phyloP scores from a whole-genome alignment of 1,140 invertebrate genomes.

The Leptinotarsa lineolata region DNA sequence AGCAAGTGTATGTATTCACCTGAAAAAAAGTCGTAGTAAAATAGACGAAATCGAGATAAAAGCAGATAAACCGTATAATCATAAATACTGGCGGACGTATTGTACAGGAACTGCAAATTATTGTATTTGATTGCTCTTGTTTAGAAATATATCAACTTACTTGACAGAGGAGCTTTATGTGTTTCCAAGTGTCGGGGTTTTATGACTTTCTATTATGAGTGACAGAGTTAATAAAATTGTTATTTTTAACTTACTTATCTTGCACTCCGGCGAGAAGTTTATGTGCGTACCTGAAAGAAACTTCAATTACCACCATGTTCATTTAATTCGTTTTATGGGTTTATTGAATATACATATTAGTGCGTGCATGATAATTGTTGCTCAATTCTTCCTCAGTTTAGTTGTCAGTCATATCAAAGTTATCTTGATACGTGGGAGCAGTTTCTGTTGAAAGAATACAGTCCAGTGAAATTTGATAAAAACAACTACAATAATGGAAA shows the following conservation, averaged over 20 bases:
- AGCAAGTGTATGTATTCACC: not conserved
- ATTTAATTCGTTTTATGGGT: too few relatives aligned
- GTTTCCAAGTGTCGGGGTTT: not conserved
- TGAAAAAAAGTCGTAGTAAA: not conserved
- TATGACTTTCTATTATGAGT: not conserved
- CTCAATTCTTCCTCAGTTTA: too few relatives aligned
- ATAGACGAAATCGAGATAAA: not conserved
- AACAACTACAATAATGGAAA: too few relatives aligned
- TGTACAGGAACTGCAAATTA: conserved; percentile 22
- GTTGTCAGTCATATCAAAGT: too few relatives aligned
- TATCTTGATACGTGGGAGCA: too few relatives aligned
- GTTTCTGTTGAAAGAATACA: too few relatives aligned
- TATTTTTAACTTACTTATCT: not conserved
- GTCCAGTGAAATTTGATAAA: too few relatives aligned
- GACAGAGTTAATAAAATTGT: conserved; percentile 8
- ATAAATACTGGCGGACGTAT: not conserved
- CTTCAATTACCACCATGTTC: too few relatives aligned
- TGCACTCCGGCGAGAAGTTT: too few relatives aligned
- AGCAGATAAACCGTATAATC: conserved; percentile 4
- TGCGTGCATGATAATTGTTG: too few relatives aligned
- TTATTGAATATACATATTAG: too few relatives aligned
- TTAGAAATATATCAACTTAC: conserved; percentile 29
- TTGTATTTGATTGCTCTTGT: conserved; percentile 27
- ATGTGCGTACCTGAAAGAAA: too few relatives aligned
- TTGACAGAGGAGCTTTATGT: conserved; percentile 32